Percentiles rank a stretch among this genome's conserved stretches.
phyloP scores from a whole-genome alignment of 1,140 invertebrate genomes.

The Stenopsyche tienmushanensis region DNA sequence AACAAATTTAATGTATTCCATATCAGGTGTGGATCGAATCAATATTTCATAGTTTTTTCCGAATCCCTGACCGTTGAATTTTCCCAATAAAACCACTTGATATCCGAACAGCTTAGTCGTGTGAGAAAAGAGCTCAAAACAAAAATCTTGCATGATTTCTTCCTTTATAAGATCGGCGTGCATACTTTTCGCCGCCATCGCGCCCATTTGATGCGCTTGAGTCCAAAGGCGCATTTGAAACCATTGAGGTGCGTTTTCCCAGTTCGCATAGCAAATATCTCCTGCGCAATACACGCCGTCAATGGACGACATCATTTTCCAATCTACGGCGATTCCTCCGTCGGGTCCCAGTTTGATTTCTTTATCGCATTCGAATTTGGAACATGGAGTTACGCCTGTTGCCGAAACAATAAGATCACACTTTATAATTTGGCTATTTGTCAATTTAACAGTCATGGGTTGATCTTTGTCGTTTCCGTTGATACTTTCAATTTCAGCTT shows the following conservation, averaged over 20 bases:
- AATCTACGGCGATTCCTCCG: constrained; percentile 79
- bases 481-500: constrained; percentile 67
- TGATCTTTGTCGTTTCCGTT: constrained; percentile 55
- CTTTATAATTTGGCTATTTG: constrained; percentile 71
- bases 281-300: constrained; percentile 89
- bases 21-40: constrained; percentile 77
- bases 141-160: constrained; percentile 82
- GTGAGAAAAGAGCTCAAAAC: constrained; percentile 97
- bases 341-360: constrained; percentile 65
- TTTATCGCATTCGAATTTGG: constrained; percentile 58
- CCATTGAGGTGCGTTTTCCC: constrained; percentile 83
- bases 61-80: constrained; percentile 92
- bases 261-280: constrained; percentile 83
- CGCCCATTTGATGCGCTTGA: constrained; percentile 96
- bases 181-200: constrained; percentile 92
- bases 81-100: constrained; percentile 90
- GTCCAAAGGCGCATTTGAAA: constrained; percentile 98
- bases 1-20: constrained; percentile 91
- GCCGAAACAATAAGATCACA: constrained; percentile 96
- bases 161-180: constrained; percentile 62
- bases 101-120: constrained; percentile 94
- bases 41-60: constrained; percentile 84
- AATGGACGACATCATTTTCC: constrained; percentile 80
- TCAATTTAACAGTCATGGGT: constrained; percentile 73
- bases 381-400: constrained; percentile 84